phyloP scores from a whole-genome alignment of 2,888 invertebrate species.

The Nycteola revayana region DNA sequence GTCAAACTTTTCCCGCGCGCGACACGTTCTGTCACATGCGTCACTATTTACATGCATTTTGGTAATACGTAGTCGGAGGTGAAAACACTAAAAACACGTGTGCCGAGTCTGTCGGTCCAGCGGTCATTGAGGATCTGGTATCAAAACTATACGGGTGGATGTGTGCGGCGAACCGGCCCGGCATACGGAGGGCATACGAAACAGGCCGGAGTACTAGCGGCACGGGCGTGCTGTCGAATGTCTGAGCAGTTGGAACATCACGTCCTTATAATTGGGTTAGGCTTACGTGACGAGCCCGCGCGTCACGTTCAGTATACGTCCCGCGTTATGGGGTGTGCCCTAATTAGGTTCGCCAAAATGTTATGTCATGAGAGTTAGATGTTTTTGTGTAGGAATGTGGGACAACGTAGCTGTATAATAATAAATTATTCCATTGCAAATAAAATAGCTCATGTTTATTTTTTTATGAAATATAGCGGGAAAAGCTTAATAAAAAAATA shows the following conservation, averaged over 20 bases:
- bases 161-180: constrained; percentile 74
- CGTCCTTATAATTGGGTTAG: constrained; percentile 78
- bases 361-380: too few species aligned
- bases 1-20: constrained; percentile 61
- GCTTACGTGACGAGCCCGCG: constrained; percentile 68
- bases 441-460: too few species aligned
- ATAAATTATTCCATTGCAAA: too few species aligned
- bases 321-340: constrained; percentile 61
- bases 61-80: constrained; percentile 45
- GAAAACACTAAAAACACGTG: constrained; percentile 75
- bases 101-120: constrained; percentile 83
- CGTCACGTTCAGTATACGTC: constrained; percentile 61
- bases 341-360: constrained; percentile 60
- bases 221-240: constrained; percentile 59
- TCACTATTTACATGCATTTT: constrained; percentile 71
- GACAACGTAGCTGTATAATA: too few species aligned
- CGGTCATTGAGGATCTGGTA: constrained; percentile 83
- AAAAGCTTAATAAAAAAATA: too few species aligned
- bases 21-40: constrained; percentile 53
- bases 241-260: constrained; percentile 70
- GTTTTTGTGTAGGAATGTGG: too few species aligned
- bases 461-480: too few species aligned
- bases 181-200: constrained; percentile 73
- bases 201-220: constrained; percentile 52
- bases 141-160: constrained; percentile 69